These are phyloP conservation scores for Planiliza haematocheilus DNA, from an alignment of 2,113 vertebrate genomes.

Conservation along the genomic window DNA sequence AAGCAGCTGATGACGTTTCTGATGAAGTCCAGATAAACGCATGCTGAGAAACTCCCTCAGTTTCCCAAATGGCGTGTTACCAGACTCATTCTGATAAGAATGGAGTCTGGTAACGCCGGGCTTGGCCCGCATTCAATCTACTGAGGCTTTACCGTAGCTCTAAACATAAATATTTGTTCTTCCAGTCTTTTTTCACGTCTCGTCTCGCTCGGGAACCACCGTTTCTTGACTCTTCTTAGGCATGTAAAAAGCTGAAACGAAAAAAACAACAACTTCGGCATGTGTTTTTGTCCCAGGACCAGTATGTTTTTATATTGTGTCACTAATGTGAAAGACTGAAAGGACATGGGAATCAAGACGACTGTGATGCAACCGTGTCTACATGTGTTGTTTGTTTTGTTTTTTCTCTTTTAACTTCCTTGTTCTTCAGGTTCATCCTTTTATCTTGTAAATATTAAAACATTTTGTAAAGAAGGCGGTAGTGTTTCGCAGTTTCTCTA, in stretches of 20 bases:
- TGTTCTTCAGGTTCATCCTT: conserved; percentile 59
- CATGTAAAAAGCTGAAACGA: conserved; percentile 13
- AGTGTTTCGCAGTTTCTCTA: background rate
- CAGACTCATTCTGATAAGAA: too few relatives aligned
- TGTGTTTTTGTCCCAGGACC: conserved; percentile 43
- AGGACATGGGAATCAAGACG: conserved; percentile 16
- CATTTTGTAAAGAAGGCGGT: conserved; percentile 79
- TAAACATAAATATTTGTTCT: conserved; percentile 22
- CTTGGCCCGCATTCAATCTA: too few relatives aligned
- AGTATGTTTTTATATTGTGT: conserved; percentile 40
- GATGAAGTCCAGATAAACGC: too few relatives aligned
- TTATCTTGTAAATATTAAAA: conserved; percentile 84
- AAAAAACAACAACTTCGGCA: conserved; percentile 4
- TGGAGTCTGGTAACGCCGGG: too few relatives aligned
- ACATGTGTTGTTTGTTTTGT: conserved; percentile 37
- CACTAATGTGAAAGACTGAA: conserved; percentile 53
- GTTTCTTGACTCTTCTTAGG: conserved; percentile 19
- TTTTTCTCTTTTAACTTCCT: conserved; percentile 43
- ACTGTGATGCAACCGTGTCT: conserved; percentile 19
- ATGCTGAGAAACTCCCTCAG: too few relatives aligned
- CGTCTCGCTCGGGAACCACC: conserved; percentile 17
- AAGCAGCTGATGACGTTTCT: too few relatives aligned
- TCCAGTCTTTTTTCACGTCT: conserved; percentile 21
- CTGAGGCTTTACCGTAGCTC: conserved; percentile 2
- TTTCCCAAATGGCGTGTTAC: too few relatives aligned